Percentiles rank a stretch among this genome's conserved stretches.
Evolutionary conservation across 1,140 invertebrate genomes (phyloP).

Genomic region (Zaprionus africanus): DNA sequence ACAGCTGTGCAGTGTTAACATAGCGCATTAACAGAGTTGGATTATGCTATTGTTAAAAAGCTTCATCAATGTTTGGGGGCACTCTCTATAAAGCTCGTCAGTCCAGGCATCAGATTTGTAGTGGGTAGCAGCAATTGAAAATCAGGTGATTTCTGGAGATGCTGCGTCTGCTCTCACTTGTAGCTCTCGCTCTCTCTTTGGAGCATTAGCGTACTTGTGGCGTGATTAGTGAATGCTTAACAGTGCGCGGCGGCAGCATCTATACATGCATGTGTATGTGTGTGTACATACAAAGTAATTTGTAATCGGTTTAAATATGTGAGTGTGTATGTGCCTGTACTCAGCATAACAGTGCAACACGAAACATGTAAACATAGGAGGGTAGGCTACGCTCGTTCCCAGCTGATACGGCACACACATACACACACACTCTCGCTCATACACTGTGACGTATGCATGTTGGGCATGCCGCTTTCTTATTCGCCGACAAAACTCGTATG

Average conservation of each 20-base stretch:
- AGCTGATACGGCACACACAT: constrained; percentile 18
- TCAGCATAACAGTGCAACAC: constrained; percentile 58
- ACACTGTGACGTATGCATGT: constrained; percentile 18
- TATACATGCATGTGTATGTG: constrained; percentile 1
- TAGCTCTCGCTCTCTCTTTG: constrained; percentile 12
- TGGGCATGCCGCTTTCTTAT: constrained; percentile 66
- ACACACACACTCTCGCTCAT: constrained; percentile 2
- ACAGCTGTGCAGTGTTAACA: background rate
- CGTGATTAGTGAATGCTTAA: constrained; percentile 50
- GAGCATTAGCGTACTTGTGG: constrained; percentile 34
- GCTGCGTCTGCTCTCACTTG: constrained; percentile 42
- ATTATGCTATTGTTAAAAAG: constrained; percentile 14
- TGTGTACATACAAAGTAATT: background rate
- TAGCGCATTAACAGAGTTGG: constrained; percentile 4
- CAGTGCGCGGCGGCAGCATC: constrained; percentile 41
- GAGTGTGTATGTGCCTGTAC: background rate
- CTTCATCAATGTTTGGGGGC: constrained; percentile 11
- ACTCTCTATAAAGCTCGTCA: constrained; percentile 27
- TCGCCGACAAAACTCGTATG: constrained; percentile 75
- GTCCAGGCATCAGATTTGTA: constrained; percentile 30
- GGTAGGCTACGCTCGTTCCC: constrained; percentile 5
- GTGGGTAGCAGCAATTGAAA: constrained; percentile 70
- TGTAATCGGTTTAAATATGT: background rate
- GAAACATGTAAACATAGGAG: constrained; percentile 47
- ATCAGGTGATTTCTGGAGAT: constrained; percentile 78